Base-by-base conservation (phyloP, 2,888 invertebrate genomes). In the Ellobium chinense region DNA sequence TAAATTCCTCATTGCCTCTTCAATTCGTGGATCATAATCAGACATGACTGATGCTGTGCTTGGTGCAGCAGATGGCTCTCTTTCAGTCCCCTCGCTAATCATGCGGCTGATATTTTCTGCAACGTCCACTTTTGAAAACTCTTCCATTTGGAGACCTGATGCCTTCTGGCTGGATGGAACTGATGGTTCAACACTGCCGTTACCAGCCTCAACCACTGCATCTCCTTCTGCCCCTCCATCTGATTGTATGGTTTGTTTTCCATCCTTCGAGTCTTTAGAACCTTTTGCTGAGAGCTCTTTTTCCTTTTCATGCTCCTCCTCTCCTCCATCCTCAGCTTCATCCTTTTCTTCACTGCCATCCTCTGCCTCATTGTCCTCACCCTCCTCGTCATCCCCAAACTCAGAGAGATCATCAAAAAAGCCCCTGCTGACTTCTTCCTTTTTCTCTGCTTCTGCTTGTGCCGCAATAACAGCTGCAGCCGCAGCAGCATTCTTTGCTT, bases 351-450 rank as follows among this genome's bases (percentile, higher is more conserved):
- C 75, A 12, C 27, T n/a, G 36, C 54, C 66, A 58, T 58, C 24
- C 18, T 68, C 60, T 12, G 36, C 36, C 12, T 63, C 54, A 34
- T 36, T 27, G 12, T 39, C 73, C 0, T 37, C 65, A 24, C 37
- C 72, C 7, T 77, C 77, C 2, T 95, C 90, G 96, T 58, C 78
- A 37, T 62, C 34, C 29, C 39, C 73, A 18, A 39, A 21, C 63
- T 58, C 31, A 63, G 14, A 31, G n/a, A 63, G 54, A 29, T 68
- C 68, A 68, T 68, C 39, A 69, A 27, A 68, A 34, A 62, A n/a
- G 24, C 31, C 29, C 29, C 69, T 69, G n/a, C 29, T n/a, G 3
- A 27, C 27, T 66, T 58, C 7, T 24, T 24, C 34, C 2, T 66
- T 27, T 27, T 18, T 24, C 1, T 5, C 21, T 70, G 2, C n/a